Conservation (phyloP, 2,113 vertebrate genomes). For the Cynopterus brachyotis region DNA sequence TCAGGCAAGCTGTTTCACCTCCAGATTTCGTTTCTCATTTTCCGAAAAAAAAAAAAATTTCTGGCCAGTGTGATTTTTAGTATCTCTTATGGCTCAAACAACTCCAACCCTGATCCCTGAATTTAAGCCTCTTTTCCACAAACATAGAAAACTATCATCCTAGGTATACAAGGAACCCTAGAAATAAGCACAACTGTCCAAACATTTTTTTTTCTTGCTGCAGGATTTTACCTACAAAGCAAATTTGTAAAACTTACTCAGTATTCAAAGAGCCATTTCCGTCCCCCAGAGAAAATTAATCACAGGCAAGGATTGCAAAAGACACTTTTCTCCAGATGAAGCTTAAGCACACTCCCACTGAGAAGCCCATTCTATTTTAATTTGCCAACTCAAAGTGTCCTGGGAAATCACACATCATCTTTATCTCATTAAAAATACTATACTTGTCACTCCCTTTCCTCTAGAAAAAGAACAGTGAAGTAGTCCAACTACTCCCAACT, state of each 20-base stretch:
- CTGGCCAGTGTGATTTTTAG: background rate
- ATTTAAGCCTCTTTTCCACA: constrained; percentile 34
- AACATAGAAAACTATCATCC: background rate
- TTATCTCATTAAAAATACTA: constrained; percentile 68
- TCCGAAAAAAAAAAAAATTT: background rate
- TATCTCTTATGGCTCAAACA: background rate
- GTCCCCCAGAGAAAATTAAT: constrained; percentile 57
- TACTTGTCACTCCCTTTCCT: constrained; percentile 25
- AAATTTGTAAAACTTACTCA: constrained; percentile 39
- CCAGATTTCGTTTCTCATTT: background rate
- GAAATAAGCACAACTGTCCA: background rate
- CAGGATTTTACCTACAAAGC: constrained; percentile 25
- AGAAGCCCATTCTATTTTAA: constrained; percentile 69
- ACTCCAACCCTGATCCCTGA: background rate
- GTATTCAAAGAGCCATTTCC: constrained; percentile 53
- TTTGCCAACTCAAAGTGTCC: constrained; percentile 70
- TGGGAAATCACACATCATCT: constrained; percentile 59
- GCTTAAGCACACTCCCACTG: background rate
- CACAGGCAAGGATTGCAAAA: constrained; percentile 52
- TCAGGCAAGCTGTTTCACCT: background rate
- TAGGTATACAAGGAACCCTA: constrained; percentile 12
- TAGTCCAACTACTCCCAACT: background rate
- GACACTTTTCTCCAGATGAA: constrained; percentile 31
- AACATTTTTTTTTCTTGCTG: background rate
- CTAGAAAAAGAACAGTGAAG: background rate